These are phyloP conservation scores for Salarias fasciatus DNA, from an alignment of 2,797 vertebrate genomes.

Conservation along the genomic window DNA sequence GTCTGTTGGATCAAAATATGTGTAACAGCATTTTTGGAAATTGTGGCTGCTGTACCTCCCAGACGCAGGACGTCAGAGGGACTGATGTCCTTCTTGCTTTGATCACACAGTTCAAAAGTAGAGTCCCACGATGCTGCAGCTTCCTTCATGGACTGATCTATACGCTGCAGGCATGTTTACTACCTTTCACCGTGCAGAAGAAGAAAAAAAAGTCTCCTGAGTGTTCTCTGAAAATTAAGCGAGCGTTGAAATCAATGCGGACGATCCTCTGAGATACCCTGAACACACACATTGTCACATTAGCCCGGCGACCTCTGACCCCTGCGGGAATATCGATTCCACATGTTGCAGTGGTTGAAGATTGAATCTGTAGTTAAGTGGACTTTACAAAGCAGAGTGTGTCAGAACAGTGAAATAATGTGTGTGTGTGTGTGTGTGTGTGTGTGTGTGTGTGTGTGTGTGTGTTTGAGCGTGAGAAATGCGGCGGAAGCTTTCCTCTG, in stretches of 20 bases:
- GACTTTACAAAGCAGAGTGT: slow-evolving; percentile 12
- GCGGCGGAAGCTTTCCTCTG: slow-evolving; percentile 25
- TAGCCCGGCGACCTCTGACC: slow-evolving; percentile 45
- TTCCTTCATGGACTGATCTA: slow-evolving; percentile 5
- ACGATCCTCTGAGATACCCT: slow-evolving; percentile 14
- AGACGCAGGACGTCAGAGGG: too few relatives aligned
- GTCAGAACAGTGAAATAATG: neutral
- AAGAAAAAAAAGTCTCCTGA: neutral
- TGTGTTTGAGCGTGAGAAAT: neutral
- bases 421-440: too few relatives aligned
- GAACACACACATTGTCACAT: slow-evolving; percentile 39
- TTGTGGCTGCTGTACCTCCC: too few relatives aligned
- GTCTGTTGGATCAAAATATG: too few relatives aligned
- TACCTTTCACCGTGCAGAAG: slow-evolving; percentile 3
- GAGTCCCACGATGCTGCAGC: neutral
- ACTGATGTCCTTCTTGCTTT: too few relatives aligned
- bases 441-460: neutral
- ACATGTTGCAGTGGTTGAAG: slow-evolving; percentile 19
- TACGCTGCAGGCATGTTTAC: slow-evolving; percentile 30
- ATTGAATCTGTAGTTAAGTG: slow-evolving; percentile 23
- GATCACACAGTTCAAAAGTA: too few relatives aligned
- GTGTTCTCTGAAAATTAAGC: slow-evolving; percentile 25
- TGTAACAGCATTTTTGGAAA: too few relatives aligned
- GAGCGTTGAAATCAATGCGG: slow-evolving; percentile 10
- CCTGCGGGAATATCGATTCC: slow-evolving; percentile 35